Conservation (phyloP, 2,113 vertebrate genomes). For the Callithrix jacchus region DNA sequence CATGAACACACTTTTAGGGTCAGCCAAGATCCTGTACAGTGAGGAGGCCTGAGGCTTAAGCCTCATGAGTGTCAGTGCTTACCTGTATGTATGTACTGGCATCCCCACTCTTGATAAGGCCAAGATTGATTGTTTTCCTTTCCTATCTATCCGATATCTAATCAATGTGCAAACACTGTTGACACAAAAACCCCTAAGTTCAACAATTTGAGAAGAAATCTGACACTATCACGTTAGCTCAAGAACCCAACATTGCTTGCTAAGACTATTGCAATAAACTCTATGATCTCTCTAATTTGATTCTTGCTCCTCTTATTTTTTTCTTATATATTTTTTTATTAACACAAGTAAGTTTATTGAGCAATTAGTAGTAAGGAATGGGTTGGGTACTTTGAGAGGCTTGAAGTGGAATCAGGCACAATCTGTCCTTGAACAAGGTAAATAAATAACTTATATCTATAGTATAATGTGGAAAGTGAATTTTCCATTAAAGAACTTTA, state of each 20-base stretch:
- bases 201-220: conserved; percentile 12
- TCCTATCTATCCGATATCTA: neutral
- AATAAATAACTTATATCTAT: neutral
- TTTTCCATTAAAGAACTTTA: neutral
- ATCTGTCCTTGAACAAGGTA: neutral
- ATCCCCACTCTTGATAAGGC: neutral
- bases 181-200: neutral
- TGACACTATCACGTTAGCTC: neutral
- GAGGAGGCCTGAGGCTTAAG: neutral
- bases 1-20: neutral
- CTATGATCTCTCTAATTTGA: neutral
- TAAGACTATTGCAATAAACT: neutral
- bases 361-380: neutral
- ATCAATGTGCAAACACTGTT: neutral
- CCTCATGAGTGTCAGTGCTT: neutral
- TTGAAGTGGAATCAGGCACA: neutral
- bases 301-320: neutral
- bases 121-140: neutral
- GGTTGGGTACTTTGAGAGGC: neutral
- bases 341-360: neutral
- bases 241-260: neutral
- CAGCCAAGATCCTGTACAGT: neutral
- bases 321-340: neutral
- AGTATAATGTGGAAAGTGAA: neutral
- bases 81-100: neutral